phyloP scores from a whole-genome alignment of 2,113 vertebrate genomes.

The Pituophis catenifer region DNA sequence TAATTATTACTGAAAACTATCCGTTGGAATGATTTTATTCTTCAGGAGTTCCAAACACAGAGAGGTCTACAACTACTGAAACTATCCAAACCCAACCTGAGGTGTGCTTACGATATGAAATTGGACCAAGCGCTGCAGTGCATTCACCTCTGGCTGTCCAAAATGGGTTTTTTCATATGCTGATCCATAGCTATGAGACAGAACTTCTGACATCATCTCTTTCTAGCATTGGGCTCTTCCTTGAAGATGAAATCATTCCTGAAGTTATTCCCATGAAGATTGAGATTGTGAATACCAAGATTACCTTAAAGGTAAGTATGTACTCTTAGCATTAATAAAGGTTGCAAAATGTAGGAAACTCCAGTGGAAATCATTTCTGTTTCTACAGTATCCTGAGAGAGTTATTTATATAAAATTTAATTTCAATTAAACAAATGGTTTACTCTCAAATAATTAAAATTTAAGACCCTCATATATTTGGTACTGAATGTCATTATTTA shows the following conservation, averaged over 20 bases:
- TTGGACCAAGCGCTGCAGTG: constrained; percentile 72
- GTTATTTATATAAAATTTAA: background rate
- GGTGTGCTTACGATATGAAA: constrained; percentile 75
- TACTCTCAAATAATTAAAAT: background rate
- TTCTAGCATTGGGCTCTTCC: constrained; percentile 84
- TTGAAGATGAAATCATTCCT: constrained; percentile 87
- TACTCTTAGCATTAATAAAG: background rate
- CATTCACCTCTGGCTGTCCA: constrained; percentile 74
- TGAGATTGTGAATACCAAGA: constrained; percentile 76
- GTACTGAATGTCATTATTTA: background rate
- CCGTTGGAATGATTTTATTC: constrained; percentile 25
- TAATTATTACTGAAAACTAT: accelerated
- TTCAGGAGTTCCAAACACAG: constrained; percentile 38
- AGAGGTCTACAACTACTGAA: constrained; percentile 44
- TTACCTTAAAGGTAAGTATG: constrained; percentile 83
- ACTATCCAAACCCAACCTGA: constrained; percentile 52
- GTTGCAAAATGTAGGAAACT: background rate
- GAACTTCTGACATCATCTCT: constrained; percentile 84
- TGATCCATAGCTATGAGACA: constrained; percentile 70
- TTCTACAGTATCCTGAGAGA: background rate
- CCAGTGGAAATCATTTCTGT: background rate
- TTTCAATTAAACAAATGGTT: background rate
- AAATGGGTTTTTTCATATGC: constrained; percentile 78
- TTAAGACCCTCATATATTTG: background rate
- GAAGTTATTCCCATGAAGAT: constrained; percentile 88